A percentile compares a stretch with the other conserved stretches of the same genome.
Evolutionary conservation across 2,797 vertebrate species (phyloP).

Genomic region (Novumbra hubbsi): DNA sequence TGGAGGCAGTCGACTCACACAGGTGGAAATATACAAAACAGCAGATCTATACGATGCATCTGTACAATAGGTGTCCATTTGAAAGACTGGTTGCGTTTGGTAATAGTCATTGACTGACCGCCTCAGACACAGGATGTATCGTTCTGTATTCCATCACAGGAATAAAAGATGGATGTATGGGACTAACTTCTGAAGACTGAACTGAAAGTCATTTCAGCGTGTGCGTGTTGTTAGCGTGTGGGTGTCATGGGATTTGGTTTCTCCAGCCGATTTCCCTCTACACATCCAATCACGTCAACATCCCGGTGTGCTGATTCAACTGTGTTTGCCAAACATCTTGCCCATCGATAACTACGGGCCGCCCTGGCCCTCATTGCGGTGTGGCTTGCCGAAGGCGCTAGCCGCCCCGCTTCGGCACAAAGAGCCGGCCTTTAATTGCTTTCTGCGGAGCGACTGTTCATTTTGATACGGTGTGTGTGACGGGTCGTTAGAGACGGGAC

Average conservation of each 20-base stretch:
- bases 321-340: conserved; percentile 57
- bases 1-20: conserved; percentile 56
- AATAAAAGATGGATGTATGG: conserved; percentile 45
- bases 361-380: conserved; percentile 41
- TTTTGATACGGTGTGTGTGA: conserved; percentile 64
- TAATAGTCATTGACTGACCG: neutral
- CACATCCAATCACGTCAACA: neutral
- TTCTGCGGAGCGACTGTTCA: conserved; percentile 63
- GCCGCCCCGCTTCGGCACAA: conserved; percentile 37
- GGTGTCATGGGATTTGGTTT: neutral
- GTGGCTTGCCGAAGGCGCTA: conserved; percentile 15
- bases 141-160: conserved; percentile 58
- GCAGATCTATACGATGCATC: conserved; percentile 6
- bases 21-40: conserved; percentile 52
- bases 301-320: conserved; percentile 1
- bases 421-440: conserved; percentile 62
- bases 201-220: conserved; percentile 24
- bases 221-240: conserved; percentile 7
- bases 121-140: too few species aligned
- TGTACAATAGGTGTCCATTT: conserved; percentile 11
- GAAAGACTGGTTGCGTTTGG: neutral
- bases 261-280: neutral
- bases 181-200: conserved; percentile 25
- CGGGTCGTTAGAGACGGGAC: conserved; percentile 61
- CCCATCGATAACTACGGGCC: conserved; percentile 56